Evolutionary conservation across 1,140 invertebrate species (phyloP).

Genomic region (Lasaia peninsularis): DNA sequence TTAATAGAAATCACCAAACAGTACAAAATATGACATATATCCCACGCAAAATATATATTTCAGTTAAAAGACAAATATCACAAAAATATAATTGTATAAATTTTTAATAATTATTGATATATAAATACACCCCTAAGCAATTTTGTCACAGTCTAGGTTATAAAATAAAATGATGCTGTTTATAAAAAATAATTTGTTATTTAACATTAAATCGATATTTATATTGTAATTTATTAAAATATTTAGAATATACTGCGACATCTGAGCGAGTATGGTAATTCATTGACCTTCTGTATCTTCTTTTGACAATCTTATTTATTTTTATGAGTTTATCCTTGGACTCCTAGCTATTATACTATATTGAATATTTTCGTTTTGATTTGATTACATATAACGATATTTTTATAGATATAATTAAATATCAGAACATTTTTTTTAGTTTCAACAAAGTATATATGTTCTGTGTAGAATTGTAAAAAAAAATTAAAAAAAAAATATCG

Average conservation of each 20-base stretch:
- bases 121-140: too few relatives aligned
- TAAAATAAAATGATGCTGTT: not conserved
- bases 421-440: too few relatives aligned
- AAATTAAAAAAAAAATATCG: too few relatives aligned
- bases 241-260: not conserved
- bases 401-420: too few relatives aligned
- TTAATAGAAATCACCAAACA: too few relatives aligned
- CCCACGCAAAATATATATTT: too few relatives aligned
- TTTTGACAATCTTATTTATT: conserved; percentile 38
- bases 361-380: not conserved
- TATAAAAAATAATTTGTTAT: not conserved
- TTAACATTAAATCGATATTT: conserved; percentile 2
- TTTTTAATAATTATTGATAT: too few relatives aligned
- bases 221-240: conserved; percentile 5
- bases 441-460: too few relatives aligned
- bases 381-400: not conserved
- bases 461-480: too few relatives aligned
- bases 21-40: too few relatives aligned
- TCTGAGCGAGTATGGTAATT: conserved; percentile 31
- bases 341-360: conserved; percentile 31
- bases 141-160: not conserved
- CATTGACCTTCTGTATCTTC: conserved; percentile 32
- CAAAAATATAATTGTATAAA: too few relatives aligned
- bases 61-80: too few relatives aligned
- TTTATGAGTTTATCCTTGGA: conserved; percentile 43